Percentiles rank a stretch among this genome's conserved stretches.
Evolutionary conservation across 2,113 vertebrate genomes (phyloP).

Genomic region (Hemiscyllium ocellatum): DNA sequence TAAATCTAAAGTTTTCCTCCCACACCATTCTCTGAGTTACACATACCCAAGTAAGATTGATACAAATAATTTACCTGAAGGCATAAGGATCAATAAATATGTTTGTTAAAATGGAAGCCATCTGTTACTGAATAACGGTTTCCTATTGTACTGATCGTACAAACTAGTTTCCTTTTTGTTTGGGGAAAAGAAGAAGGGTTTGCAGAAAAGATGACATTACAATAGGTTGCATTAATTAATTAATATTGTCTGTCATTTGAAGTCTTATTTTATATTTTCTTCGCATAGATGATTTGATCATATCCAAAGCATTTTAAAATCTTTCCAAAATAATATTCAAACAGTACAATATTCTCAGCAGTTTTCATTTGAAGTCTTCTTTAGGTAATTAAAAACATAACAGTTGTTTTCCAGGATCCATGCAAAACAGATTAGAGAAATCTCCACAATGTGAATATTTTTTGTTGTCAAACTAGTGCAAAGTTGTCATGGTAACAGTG

Average conservation of each 20-base stretch:
- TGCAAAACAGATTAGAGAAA: neutral
- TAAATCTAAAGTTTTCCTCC: too few species aligned
- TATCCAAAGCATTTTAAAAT: neutral
- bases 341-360: neutral
- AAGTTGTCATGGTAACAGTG: neutral
- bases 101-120: neutral
- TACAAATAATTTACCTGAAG: neutral
- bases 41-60: neutral
- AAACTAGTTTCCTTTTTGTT: neutral
- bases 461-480: neutral
- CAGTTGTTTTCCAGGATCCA: neutral
- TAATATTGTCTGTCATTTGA: neutral
- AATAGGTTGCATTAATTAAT: neutral
- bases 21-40: neutral
- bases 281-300: neutral
- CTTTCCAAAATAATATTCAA: neutral
- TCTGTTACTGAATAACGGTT: neutral
- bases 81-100: neutral
- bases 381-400: neutral
- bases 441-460: neutral
- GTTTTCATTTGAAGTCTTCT: neutral
- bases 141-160: neutral
- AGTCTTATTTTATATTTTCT: neutral
- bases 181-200: neutral
- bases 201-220: neutral